Evolutionary conservation across 2,888 invertebrate genomes (phyloP).

Genomic region (Drosophila hamatofila): DNA sequence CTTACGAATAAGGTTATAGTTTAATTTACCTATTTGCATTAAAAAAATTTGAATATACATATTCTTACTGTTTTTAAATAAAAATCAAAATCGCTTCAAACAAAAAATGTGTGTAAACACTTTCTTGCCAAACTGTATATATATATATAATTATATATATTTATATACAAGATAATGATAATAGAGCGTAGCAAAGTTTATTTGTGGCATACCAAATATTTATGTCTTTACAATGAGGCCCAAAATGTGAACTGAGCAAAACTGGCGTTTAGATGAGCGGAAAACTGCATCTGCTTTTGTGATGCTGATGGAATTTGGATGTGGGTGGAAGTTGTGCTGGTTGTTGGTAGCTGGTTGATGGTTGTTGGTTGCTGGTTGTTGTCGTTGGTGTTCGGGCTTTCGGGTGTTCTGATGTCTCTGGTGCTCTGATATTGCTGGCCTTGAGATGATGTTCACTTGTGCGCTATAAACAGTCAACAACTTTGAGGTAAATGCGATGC

Average conservation of each 20-base stretch:
- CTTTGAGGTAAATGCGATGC: conserved; percentile 77
- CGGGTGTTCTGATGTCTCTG: not conserved
- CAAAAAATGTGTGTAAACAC: too few relatives aligned
- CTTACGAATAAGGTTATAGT: too few relatives aligned
- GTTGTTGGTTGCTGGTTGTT: too few relatives aligned
- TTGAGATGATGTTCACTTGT: conserved; percentile 20
- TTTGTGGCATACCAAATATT: conserved; percentile 50
- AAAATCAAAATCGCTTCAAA: too few relatives aligned
- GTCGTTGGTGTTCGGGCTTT: too few relatives aligned
- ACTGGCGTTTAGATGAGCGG: conserved; percentile 5
- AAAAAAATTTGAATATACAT: too few relatives aligned
- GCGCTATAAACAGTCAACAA: conserved; percentile 73
- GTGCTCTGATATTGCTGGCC: not conserved
- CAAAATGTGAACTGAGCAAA: not conserved
- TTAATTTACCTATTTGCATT: too few relatives aligned
- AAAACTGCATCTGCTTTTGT: not conserved
- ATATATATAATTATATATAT: not conserved
- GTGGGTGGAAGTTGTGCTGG: not conserved
- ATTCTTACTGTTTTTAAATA: too few relatives aligned
- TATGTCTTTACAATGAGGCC: conserved; percentile 30
- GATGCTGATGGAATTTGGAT: conserved; percentile 6
- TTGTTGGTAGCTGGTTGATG: too few relatives aligned
- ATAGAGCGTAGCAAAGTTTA: conserved; percentile 51
- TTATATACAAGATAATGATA: not conserved
- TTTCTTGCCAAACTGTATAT: too few relatives aligned